Conservation (phyloP, 2,888 invertebrate genomes). For the Cepaea hortensis region DNA sequence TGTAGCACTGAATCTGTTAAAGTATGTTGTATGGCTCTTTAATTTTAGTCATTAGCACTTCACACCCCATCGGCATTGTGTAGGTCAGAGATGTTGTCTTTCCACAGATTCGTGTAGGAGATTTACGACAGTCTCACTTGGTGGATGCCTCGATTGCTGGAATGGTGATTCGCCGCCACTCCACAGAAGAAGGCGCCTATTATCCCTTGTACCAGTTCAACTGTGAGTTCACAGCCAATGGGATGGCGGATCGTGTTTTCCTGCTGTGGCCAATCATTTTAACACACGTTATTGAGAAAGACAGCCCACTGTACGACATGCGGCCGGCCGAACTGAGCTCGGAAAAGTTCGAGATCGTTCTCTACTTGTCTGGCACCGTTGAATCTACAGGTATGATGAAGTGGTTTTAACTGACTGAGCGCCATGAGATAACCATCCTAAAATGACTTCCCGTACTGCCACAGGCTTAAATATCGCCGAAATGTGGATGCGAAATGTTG, state of each 20-base stretch:
- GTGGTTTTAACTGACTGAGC: no score
- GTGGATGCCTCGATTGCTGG: conserved; percentile 92
- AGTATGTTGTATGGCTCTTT: no score
- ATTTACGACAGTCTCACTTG: conserved; percentile 74
- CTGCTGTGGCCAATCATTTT: conserved; percentile 98
- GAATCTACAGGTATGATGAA: conserved; percentile 84
- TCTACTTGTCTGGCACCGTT: conserved; percentile 92
- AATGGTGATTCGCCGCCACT: conserved; percentile 93
- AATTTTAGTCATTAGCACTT: no score
- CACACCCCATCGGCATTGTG: no score
- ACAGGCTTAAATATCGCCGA: no score
- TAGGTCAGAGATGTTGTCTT: background rate
- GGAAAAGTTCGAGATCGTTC: conserved; percentile 95
- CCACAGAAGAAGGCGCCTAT: conserved; percentile 92
- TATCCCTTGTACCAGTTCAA: conserved; percentile 95
- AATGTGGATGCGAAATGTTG: no score
- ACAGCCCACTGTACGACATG: conserved; percentile 91
- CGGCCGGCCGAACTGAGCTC: conserved; percentile 91
- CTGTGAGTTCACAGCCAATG: conserved; percentile 91
- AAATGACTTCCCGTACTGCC: background rate
- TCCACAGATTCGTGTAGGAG: conserved; percentile 73
- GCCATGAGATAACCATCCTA: no score
- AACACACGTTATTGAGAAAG: conserved; percentile 92
- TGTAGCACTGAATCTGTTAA: no score
- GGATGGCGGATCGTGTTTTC: conserved; percentile 93